Evolutionary conservation across 2,113 vertebrate species (phyloP).

Genomic region (Anas platyrhynchos): DNA sequence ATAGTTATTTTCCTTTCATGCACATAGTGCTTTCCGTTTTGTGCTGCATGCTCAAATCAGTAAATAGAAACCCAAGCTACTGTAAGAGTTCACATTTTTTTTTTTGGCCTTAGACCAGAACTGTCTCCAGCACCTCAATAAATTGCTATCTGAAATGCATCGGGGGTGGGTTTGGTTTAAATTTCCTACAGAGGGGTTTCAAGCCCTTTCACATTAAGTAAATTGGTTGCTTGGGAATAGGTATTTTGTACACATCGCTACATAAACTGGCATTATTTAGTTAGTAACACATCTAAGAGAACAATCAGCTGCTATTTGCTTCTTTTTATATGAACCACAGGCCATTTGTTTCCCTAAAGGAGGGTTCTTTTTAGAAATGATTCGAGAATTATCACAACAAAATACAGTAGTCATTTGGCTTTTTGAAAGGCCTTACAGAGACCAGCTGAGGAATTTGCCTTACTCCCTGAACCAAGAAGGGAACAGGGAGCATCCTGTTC

Average conservation of each 20-base stretch:
- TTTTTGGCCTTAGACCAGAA: background rate
- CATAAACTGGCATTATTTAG: background rate
- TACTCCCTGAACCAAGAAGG: background rate
- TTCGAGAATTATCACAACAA: background rate
- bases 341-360: background rate
- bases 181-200: background rate
- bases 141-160: background rate
- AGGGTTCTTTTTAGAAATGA: fast-evolving
- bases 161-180: background rate
- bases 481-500: background rate
- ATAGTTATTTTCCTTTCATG: background rate
- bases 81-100: background rate
- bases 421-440: background rate
- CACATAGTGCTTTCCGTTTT: background rate
- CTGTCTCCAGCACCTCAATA: background rate
- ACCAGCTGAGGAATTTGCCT: background rate
- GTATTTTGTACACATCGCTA: background rate
- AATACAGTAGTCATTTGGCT: background rate
- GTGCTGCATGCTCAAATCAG: background rate
- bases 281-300: background rate
- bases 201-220: background rate
- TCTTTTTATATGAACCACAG: background rate
- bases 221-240: background rate
- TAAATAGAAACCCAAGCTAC: background rate
- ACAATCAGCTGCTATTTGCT: background rate